Base-by-base conservation (phyloP, 2,113 vertebrate species). In the Tauraco erythrolophus region DNA sequence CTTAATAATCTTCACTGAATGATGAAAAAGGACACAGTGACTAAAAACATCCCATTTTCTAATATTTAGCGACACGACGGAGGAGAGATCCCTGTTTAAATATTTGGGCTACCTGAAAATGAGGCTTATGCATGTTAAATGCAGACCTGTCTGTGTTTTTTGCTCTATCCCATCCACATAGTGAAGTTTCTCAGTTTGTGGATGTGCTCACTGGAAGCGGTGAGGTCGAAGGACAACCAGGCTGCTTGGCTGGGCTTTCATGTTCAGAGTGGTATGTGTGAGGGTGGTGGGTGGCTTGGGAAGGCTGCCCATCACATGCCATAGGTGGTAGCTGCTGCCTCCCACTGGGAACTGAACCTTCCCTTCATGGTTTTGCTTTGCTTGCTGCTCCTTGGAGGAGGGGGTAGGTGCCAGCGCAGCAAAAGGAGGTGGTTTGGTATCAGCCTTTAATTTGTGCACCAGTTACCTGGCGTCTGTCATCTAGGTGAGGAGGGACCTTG, bases 251-350 rank as follows among this genome's bases (percentile, higher is more conserved):
- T 27, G 19, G 62, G 28, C 41, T 66, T 33, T 41, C 11, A 1
- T 28, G 1, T 12, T 46, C 30, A 6, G 39, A 6, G 53, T 56
- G 53, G 53, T 56, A 30, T 31, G 53, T 22, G 48, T 22, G 81
- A 33, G 54, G 37, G 64, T 3, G 41, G 70, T 37, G 24, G 57
- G 64, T 71, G 85, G n/a, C 69, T 81, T 45, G 75, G 62, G 74
- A 39, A 46, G 33, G 69, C 50, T 84, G 78, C 30, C 21, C 3
- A 0, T 28, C 37, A 1, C 1, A 0, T 66, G 37, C 64, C 37
- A 15, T 60, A 51, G 37, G 77, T 56, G 19, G 51, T 43, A 56
- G 68, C 17, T 74, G 46, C 56, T 33, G 65, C 3, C 3, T 65
- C 45, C 50, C 27, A 1, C 11, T 15, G 18, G 51, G 45, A 94